Evolutionary conservation across 2,797 vertebrate species (phyloP).

Genomic region (Acanthopagrus latus): DNA sequence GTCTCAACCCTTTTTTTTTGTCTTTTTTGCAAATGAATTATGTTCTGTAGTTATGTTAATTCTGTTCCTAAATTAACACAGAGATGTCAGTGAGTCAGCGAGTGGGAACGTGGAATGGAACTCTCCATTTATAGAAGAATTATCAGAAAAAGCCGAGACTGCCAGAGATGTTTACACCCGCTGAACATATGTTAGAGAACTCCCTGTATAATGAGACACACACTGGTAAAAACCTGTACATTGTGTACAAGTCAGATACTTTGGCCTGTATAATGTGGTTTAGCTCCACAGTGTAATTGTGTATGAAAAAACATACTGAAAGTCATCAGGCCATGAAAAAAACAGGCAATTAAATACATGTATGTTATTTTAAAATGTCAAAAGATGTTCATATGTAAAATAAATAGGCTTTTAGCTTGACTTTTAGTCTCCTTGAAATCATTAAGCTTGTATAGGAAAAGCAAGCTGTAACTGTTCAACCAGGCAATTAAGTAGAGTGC

Average conservation of each 20-base stretch:
- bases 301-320: background rate
- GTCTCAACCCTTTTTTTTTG: background rate
- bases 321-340: background rate
- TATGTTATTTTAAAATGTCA: background rate
- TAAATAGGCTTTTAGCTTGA: background rate
- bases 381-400: background rate
- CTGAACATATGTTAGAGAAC: conserved; percentile 4
- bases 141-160: background rate
- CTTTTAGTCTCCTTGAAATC: background rate
- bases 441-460: background rate
- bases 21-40: background rate
- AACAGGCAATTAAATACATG: background rate
- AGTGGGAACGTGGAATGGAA: background rate
- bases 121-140: background rate
- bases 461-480: background rate
- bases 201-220: conserved; percentile 7
- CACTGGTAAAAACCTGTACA: background rate
- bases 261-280: background rate
- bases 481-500: background rate
- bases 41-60: background rate
- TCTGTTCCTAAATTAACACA: background rate
- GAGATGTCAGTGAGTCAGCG: conserved; percentile 2
- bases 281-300: background rate
- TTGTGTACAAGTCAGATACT: background rate
- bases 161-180: background rate